Evolutionary conservation across 2,113 vertebrate genomes (phyloP).

Genomic region (Thymallus thymallus): DNA sequence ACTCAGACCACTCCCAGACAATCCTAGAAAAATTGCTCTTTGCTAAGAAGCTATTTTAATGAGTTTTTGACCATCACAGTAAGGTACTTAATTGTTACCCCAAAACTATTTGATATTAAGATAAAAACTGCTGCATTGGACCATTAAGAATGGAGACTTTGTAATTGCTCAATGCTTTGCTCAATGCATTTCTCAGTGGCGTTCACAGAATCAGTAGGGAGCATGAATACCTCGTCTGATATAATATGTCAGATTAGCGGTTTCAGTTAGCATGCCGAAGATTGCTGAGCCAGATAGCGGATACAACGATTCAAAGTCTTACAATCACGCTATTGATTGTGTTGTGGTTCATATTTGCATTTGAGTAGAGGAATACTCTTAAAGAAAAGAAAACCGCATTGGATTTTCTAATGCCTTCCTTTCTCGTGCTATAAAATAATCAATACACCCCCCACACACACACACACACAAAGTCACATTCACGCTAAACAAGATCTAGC

Average conservation of each 20-base stretch:
- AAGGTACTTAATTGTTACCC: too few species aligned
- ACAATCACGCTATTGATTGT: conserved; percentile 68
- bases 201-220: conserved; percentile 62
- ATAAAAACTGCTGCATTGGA: too few species aligned
- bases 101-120: too few species aligned
- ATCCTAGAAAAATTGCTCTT: too few species aligned
- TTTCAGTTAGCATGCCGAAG: conserved; percentile 70
- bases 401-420: conserved; percentile 46
- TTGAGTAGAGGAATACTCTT: conserved; percentile 68
- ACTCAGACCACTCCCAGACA: too few species aligned
- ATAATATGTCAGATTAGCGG: conserved; percentile 75
- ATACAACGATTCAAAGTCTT: conserved; percentile 57
- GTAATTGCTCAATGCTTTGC: conserved; percentile 50
- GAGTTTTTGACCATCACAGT: too few species aligned
- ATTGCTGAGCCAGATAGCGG: conserved; percentile 62
- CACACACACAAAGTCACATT: not conserved
- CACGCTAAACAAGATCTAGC: not conserved
- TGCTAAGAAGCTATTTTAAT: too few species aligned
- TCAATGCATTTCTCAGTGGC: conserved; percentile 47
- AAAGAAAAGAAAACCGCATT: conserved; percentile 65
- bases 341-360: conserved; percentile 70
- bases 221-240: conserved; percentile 72
- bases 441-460: conserved; percentile 48
- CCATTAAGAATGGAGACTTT: conserved; percentile 54
- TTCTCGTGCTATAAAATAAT: conserved; percentile 64